A percentile compares a stretch with the other conserved stretches of the same genome.
Evolutionary conservation across 2,797 vertebrate species (phyloP).

Genomic region (Cynopterus sphinx): DNA sequence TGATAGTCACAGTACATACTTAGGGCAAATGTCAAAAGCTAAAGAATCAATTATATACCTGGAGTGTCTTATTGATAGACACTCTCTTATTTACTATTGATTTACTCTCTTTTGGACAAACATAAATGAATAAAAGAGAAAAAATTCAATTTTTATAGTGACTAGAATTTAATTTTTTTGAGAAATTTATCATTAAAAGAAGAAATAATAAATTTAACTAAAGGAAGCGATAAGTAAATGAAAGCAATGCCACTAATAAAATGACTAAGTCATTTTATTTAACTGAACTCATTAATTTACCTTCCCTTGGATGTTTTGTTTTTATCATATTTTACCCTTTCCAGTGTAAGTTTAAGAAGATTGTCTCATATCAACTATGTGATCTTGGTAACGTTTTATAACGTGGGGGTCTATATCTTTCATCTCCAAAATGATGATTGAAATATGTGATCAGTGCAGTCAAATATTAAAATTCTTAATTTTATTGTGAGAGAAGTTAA

Average conservation of each 20-base stretch:
- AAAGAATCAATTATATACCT: constrained; percentile 7
- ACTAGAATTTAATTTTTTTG: neutral
- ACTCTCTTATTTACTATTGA: constrained; percentile 67
- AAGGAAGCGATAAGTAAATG: neutral
- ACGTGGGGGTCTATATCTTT: neutral
- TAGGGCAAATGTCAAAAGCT: constrained; percentile 68
- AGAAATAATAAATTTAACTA: neutral
- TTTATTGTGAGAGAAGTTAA: neutral
- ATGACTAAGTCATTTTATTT: neutral
- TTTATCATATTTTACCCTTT: neutral
- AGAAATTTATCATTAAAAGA: neutral
- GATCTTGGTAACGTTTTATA: neutral
- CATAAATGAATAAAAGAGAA: neutral
- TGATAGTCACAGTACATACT: neutral
- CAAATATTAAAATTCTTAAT: neutral
- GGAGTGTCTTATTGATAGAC: constrained; percentile 42
- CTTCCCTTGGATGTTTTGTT: neutral
- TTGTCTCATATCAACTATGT: neutral
- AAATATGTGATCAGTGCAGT: neutral
- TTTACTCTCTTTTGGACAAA: neutral
- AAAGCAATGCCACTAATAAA: neutral
- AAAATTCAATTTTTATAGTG: neutral
- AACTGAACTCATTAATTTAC: neutral
- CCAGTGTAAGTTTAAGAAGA: neutral
- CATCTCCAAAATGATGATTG: neutral